Percentiles rank a stretch among this genome's conserved stretches.
Evolutionary conservation across 2,888 invertebrate species (phyloP).

Genomic region (Tetropium fuscum): DNA sequence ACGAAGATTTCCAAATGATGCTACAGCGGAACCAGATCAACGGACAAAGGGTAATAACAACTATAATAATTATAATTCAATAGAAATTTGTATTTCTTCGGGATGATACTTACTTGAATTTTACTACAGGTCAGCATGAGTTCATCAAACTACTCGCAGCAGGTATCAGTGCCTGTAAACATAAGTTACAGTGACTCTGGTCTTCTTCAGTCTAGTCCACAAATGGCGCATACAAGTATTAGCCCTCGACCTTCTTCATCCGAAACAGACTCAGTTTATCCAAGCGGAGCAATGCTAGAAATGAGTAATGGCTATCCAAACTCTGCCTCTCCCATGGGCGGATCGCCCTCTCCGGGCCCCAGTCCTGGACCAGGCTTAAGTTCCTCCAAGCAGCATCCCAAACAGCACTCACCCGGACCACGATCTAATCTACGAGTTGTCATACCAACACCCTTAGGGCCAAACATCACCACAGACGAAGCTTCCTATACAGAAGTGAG

Average conservation of each 20-base stretch:
- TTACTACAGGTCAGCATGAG: constrained; percentile 69
- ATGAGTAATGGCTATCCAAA: constrained; percentile 94
- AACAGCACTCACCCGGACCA: constrained; percentile 73
- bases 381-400: constrained; percentile 65
- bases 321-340: constrained; percentile 86
- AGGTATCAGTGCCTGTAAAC: constrained; percentile 87
- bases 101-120: constrained; percentile 2
- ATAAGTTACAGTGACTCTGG: constrained; percentile 82
- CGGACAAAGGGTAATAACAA: constrained; percentile 80
- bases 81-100: background rate
- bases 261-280: constrained; percentile 94
- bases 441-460: constrained; percentile 88
- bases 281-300: constrained; percentile 83
- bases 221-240: constrained; percentile 93
- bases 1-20: constrained; percentile 97
- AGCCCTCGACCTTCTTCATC: constrained; percentile 97
- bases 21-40: constrained; percentile 92
- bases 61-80: constrained; percentile 2
- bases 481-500: constrained; percentile 83
- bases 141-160: constrained; percentile 84
- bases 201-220: constrained; percentile 91
- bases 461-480: constrained; percentile 76
- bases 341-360: constrained; percentile 84
- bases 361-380: constrained; percentile 78
- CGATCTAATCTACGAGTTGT: constrained; percentile 89